Evolutionary conservation across 2,888 invertebrate species (phyloP).

Genomic region (Dinocampus coccinellae): DNA sequence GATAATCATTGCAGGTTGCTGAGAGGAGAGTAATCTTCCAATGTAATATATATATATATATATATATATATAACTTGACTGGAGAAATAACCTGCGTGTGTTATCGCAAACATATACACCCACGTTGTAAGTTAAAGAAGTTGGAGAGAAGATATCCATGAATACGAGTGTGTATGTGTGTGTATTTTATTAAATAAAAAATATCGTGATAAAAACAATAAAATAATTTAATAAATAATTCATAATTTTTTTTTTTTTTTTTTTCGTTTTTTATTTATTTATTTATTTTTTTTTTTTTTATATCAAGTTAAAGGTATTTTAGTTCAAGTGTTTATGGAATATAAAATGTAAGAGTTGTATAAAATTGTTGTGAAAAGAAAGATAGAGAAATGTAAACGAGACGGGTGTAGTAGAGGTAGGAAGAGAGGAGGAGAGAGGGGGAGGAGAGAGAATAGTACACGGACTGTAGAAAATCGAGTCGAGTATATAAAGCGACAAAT

Average conservation of each 20-base stretch:
- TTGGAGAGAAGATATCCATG: neutral
- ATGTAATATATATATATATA: neutral
- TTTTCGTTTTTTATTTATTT: too few species aligned
- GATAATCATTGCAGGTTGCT: neutral
- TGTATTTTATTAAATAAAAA: neutral
- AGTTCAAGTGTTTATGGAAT: constrained; percentile 64
- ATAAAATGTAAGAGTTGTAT: too few species aligned
- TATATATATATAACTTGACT: neutral
- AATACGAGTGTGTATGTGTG: neutral
- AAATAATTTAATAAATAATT: too few species aligned
- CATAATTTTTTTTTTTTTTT: neutral
- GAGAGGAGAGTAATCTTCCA: neutral
- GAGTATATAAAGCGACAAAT: constrained; percentile 44
- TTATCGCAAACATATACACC: constrained; percentile 5
- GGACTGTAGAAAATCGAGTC: too few species aligned
- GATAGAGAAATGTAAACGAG: too few species aligned
- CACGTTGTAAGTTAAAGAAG: neutral
- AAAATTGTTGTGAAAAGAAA: too few species aligned
- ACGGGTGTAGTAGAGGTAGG: too few species aligned
- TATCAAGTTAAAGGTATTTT: too few species aligned
- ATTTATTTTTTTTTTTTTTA: neutral
- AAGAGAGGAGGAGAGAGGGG: too few species aligned
- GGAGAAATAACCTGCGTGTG: constrained; percentile 1
- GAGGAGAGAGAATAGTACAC: too few species aligned
- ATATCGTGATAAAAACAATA: too few species aligned